Evolutionary conservation across 92 coral and sea anemone genomes (phyloP), one percentile per base, ranked within the genome.

Genomic region (Zoanthus solanderi): DNA sequence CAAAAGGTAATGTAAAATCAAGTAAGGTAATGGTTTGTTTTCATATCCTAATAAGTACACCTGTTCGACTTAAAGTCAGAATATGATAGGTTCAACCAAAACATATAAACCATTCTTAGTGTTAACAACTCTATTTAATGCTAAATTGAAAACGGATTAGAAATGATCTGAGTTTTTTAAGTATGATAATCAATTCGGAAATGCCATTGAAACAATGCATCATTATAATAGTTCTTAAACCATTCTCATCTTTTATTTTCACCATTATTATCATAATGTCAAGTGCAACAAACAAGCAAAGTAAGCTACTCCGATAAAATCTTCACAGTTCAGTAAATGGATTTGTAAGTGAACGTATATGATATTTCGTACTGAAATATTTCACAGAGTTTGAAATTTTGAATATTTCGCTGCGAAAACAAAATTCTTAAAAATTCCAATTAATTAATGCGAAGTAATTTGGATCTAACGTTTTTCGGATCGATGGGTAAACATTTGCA

Each of bases 81-180:
- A 9, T 4, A 15, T 23, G 23, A 5, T 14, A 60, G 16, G 16
- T 60, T 60, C 15, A 60, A 4, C 23, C 67, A 17, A 6, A 44
- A 5, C 6, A 79, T 32, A 34, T 61, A 17, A 46, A 42, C 13
- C 50, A 34, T 9, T 60, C 54, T 13, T 63, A 48, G 28, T 66
- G 71, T 79, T 79, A 61, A 63, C 84, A 42, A 69, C 45, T 28
- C 28, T 53, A 7, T 10, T 54, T 30, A 77, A 30, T 53, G 6
- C 15, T 16, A 77, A 77, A 77, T 77, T 77, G 14, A 77, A 77
- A 29, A 77, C 28, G 29, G 82, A 77, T 77, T 31, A 53, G 23
- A 30, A 9, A 29, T 69, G 75, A 69, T 32, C n/a, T 30, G 8
- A 54, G 23, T 29, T 29, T 7, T 37, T 29, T 1, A 77, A 53